A percentile compares a stretch with the other conserved stretches of the same genome.
These are phyloP conservation scores for Pseudomyrmex gracilis DNA, from an alignment of 1,140 invertebrate species.

Conservation along the genomic window DNA sequence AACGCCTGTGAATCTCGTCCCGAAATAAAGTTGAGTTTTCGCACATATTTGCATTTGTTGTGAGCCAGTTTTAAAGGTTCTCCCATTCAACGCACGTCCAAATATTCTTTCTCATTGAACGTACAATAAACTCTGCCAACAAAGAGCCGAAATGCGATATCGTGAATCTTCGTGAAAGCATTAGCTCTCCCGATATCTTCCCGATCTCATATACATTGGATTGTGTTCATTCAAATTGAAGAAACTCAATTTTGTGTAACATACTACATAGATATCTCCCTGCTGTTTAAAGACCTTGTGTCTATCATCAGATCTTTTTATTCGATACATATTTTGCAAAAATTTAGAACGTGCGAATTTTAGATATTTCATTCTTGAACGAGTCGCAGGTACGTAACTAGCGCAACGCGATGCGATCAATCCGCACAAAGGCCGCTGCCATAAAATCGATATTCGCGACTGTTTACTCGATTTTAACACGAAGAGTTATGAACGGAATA, in stretches of 20 bases:
- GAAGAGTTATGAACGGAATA: conserved; percentile 33
- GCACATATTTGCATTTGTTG: conserved; percentile 58
- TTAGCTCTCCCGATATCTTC: conserved; percentile 26
- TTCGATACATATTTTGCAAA: neutral
- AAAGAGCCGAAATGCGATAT: conserved; percentile 51
- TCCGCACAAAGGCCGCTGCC: neutral
- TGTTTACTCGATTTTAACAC: conserved; percentile 51
- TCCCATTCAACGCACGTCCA: conserved; percentile 36
- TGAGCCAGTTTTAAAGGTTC: conserved; percentile 33
- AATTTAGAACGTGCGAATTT: neutral
- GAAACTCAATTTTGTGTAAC: neutral
- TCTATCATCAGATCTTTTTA: neutral
- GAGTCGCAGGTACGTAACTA: neutral
- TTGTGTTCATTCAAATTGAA: neutral
- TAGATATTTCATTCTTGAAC: conserved; percentile 22
- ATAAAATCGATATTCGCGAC: conserved; percentile 41
- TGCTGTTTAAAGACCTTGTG: no score
- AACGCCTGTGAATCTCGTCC: conserved; percentile 17
- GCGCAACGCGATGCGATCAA: neutral
- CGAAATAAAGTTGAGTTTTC: conserved; percentile 55
- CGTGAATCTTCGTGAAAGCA: conserved; percentile 45
- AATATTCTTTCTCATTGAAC: conserved; percentile 55
- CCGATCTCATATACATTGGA: neutral
- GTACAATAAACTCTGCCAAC: conserved; percentile 46
- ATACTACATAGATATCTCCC: no score